Evolutionary conservation across 2,797 vertebrate genomes (phyloP).

Genomic region (Denticeps clupeoides): DNA sequence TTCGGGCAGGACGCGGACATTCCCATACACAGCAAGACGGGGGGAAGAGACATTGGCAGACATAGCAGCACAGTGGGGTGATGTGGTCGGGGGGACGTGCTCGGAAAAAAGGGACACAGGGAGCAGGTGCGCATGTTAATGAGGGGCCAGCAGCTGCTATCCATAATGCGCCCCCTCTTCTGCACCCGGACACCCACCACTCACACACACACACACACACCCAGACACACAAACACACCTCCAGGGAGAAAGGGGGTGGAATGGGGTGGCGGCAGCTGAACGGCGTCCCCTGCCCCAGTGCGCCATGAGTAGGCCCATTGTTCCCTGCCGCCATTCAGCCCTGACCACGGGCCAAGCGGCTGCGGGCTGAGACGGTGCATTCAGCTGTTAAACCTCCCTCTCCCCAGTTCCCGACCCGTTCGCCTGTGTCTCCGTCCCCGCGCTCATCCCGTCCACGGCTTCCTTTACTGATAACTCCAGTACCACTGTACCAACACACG

Average conservation of each 20-base stretch:
- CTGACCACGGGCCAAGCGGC: conserved; percentile 43
- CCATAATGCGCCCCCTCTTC: conserved; percentile 17
- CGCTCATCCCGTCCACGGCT: conserved; percentile 4
- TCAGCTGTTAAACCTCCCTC: conserved; percentile 54
- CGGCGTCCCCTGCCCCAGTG: conserved; percentile 28
- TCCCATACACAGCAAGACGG: conserved; percentile 36
- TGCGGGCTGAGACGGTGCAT: conserved; percentile 36
- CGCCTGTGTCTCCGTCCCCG: conserved; percentile 11
- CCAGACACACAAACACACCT: no score
- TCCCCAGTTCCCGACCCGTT: conserved; percentile 26
- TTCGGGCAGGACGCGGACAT: no score
- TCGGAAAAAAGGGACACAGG: conserved; percentile 48
- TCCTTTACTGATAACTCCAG: conserved; percentile 4
- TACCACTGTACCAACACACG: no score
- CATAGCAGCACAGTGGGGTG: conserved; percentile 31
- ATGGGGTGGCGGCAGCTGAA: conserved; percentile 33
- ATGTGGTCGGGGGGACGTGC: conserved; percentile 51
- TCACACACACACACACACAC: conserved; percentile 17
- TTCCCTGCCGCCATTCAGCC: conserved; percentile 52
- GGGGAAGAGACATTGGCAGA: conserved; percentile 33
- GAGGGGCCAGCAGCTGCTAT: conserved; percentile 74
- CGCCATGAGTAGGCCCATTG: conserved; percentile 65
- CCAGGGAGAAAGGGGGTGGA: conserved; percentile 7
- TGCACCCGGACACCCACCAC: conserved; percentile 24
- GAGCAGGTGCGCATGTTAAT: conserved; percentile 91